Base-by-base conservation (phyloP, 2,113 vertebrate genomes). In the Catagonus wagneri region DNA sequence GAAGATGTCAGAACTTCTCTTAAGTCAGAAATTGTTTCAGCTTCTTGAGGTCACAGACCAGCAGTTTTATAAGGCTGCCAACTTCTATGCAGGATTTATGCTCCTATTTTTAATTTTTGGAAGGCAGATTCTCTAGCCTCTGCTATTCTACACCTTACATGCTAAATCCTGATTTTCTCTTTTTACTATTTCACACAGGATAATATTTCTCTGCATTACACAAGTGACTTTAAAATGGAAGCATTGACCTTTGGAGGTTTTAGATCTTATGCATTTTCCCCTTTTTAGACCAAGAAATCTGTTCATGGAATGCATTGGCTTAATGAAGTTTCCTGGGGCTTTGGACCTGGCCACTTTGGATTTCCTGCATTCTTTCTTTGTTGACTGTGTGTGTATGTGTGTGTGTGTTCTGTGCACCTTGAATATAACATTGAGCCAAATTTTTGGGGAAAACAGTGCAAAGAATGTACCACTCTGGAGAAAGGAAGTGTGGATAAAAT, bases 341-440 rank as follows among this genome's bases (percentile, higher is more conserved):
- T 92, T 84, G n/a, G 75, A 83, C 44, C 20, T 6, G 8, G 11
- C 29, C 9, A 20, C 39, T 83, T 92, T 88, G 79, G 88, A 71
- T 96, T 96, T 93, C 83, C 75, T 90, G 74, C 36, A 27, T 93
- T 92, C 44, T 92, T 97, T 89, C 13, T 90, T 71, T 75, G 72
- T 52, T 29, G 54, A 81, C 7, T 74, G 0, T 4, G 2, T 76
- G 71, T 56, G 11, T 63, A 25, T n/a, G 22, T 74, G 50, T 83
- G 23, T 39, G 2, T 80, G 27, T 54, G 3, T 81, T 54, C 61
- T n/a, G 0, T 74, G 39, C 19, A 79, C 20, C 15, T 54, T 91
- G 39, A 95, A 13, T 86, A 56, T 81, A 87, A 52, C 66, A 90
- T 75, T 56, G 66, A 96, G 71, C 36, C 50, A 92, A 79, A 16